Conservation (phyloP, 2,888 invertebrate genomes). For the Oscheius onirici region DNA sequence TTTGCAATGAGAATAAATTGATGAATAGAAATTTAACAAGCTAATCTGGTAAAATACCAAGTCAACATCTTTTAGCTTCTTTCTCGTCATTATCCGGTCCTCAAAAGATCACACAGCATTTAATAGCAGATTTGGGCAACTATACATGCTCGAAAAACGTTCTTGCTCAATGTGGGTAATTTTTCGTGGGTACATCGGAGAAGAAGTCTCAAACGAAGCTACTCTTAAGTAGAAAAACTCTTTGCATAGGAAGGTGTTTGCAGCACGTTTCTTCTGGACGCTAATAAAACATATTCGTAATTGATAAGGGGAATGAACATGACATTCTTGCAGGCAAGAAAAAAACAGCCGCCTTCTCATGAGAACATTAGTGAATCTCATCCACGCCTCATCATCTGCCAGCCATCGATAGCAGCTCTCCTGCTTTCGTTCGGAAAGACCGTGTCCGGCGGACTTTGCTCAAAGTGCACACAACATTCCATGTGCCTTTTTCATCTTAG, state of each 20-base stretch:
- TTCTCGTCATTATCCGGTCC: too few relatives aligned
- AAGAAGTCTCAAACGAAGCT: conserved; percentile 1
- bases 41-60: too few relatives aligned
- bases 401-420: not conserved
- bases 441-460: not conserved
- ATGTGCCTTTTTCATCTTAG: not conserved
- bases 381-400: not conserved
- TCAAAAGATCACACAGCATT: not conserved
- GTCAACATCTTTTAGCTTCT: too few relatives aligned
- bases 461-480: conserved; percentile 2
- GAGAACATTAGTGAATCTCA: conserved; percentile 23
- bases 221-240: not conserved
- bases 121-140: not conserved
- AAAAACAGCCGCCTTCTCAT: conserved; percentile 23
- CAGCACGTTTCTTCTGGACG: not conserved
- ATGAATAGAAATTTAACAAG: too few relatives aligned
- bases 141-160: not conserved
- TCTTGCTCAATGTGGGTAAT: not conserved
- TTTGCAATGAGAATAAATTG: too few relatives aligned
- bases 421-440: not conserved
- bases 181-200: not conserved
- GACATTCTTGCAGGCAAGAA: not conserved
- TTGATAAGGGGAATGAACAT: not conserved
- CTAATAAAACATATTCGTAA: conserved; percentile 23
- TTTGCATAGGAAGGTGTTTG: not conserved